Percentiles rank a stretch among this genome's conserved stretches.
Evolutionary conservation across 2,113 vertebrate genomes (phyloP).

Genomic region (Cyanoderma ruficeps): DNA sequence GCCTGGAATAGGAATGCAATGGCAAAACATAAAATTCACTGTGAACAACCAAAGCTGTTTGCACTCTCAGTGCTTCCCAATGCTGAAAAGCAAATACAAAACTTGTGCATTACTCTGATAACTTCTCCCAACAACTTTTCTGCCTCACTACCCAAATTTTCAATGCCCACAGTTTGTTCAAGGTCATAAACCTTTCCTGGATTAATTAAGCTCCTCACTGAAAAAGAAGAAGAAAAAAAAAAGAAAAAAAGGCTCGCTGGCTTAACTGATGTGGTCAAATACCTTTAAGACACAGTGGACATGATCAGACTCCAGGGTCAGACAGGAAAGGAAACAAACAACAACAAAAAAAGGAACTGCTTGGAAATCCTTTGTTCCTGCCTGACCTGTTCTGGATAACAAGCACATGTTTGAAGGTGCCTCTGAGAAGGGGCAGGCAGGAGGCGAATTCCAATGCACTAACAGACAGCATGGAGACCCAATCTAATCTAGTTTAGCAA

Average conservation of each 20-base stretch:
- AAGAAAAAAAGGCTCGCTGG: not conserved
- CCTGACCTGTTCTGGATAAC: slow-evolving; percentile 15
- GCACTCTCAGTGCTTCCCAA: not conserved
- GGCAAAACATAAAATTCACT: not conserved
- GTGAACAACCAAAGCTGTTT: not conserved
- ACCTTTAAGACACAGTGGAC: slow-evolving; percentile 27
- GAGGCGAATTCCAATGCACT: slow-evolving; percentile 43
- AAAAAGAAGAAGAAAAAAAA: not conserved
- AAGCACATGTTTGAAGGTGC: slow-evolving; percentile 58
- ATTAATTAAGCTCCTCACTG: slow-evolving; percentile 63
- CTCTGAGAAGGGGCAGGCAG: slow-evolving; percentile 56
- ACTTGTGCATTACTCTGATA: slow-evolving; percentile 30
- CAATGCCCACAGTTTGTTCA: slow-evolving; percentile 64
- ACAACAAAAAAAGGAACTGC: slow-evolving; percentile 29
- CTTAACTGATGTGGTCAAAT: slow-evolving; percentile 51
- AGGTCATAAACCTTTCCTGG: slow-evolving; percentile 68
- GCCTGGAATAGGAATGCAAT: not conserved
- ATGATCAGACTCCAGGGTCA: slow-evolving; percentile 26
- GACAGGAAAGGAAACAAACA: slow-evolving; percentile 43
- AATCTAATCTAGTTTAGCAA: slow-evolving; percentile 67
- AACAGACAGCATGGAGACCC: slow-evolving; percentile 66
- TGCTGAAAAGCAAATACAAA: slow-evolving; percentile 11
- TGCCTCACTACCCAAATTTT: slow-evolving; percentile 66
- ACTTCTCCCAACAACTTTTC: slow-evolving; percentile 64
- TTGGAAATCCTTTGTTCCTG: slow-evolving; percentile 47